Conservation (phyloP, 2,113 vertebrate species). For the Hypocryptadius cinnamomeus region DNA sequence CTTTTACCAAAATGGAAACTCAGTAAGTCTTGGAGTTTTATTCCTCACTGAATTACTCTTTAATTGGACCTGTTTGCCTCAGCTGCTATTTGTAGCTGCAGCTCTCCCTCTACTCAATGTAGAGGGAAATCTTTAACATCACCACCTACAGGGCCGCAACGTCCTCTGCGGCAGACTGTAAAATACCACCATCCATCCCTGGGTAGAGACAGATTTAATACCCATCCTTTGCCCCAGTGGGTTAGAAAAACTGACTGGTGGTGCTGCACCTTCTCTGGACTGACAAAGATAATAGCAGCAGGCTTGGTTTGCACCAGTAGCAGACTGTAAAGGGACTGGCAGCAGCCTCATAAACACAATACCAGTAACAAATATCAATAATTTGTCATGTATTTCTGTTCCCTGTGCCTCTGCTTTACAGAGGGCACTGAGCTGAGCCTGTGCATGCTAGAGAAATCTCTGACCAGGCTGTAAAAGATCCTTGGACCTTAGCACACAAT, state of each 20-base stretch:
- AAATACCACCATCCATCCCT: conserved; percentile 1
- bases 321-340: not conserved
- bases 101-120: conserved; percentile 10
- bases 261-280: not conserved
- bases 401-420: not conserved
- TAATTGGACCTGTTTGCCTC: conserved; percentile 53
- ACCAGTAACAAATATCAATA: not conserved
- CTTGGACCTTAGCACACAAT: not conserved
- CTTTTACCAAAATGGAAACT: conserved; percentile 17
- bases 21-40: conserved; percentile 42
- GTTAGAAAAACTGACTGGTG: not conserved
- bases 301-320: not conserved
- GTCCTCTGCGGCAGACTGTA: not conserved
- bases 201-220: not conserved
- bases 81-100: conserved; percentile 35
- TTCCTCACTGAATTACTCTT: conserved; percentile 50
- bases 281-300: not conserved
- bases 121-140: not conserved
- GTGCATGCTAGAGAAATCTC: not conserved
- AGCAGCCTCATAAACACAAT: not conserved
- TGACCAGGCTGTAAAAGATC: not conserved
- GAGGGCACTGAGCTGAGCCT: not conserved
- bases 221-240: not conserved
- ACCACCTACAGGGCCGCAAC: not conserved
- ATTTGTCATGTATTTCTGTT: not conserved